A percentile compares a stretch with the other conserved stretches of the same genome.
Evolutionary conservation across 2,888 invertebrate genomes (phyloP).

Genomic region (Monopis laevigella): DNA sequence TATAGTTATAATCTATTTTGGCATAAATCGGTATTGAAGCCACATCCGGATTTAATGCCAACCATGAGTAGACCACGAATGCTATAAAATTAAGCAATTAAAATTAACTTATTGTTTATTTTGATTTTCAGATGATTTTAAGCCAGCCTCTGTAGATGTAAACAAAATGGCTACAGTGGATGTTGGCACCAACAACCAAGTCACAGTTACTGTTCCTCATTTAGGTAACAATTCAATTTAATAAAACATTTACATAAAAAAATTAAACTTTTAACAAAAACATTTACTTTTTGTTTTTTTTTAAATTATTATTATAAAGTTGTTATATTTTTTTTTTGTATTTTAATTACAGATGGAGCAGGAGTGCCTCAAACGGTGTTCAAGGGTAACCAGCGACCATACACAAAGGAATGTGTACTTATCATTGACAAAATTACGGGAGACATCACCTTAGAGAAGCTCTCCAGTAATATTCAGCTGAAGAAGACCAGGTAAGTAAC

Average conservation of each 20-base stretch:
- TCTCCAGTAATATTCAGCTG: slow-evolving; percentile 90
- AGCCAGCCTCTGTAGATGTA: slow-evolving; percentile 96
- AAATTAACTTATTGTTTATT: too few species aligned
- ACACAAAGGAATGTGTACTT: slow-evolving; percentile 94
- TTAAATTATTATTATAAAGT: too few species aligned
- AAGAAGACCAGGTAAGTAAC: slow-evolving; percentile 83
- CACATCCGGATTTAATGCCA: too few species aligned
- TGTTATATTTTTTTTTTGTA: too few species aligned
- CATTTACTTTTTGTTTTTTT: too few species aligned
- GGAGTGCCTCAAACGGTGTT: slow-evolving; percentile 93
- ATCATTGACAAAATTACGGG: slow-evolving; percentile 93
- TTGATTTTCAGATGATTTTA: slow-evolving; percentile 90
- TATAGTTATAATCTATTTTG: too few species aligned
- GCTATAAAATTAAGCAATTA: too few species aligned
- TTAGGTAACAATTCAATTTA: slow-evolving; percentile 68
- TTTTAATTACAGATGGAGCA: slow-evolving; percentile 75
- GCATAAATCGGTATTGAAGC: too few species aligned
- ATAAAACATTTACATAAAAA: not conserved
- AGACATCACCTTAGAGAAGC: slow-evolving; percentile 91
- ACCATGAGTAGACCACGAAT: too few species aligned
- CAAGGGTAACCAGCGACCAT: slow-evolving; percentile 92
- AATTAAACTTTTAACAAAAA: too few species aligned
- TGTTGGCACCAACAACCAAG: slow-evolving; percentile 89
- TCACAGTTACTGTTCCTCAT: slow-evolving; percentile 94
- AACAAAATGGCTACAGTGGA: slow-evolving; percentile 91